Base-by-base conservation (phyloP, 2,888 invertebrate species). In the Euproctis similis region DNA sequence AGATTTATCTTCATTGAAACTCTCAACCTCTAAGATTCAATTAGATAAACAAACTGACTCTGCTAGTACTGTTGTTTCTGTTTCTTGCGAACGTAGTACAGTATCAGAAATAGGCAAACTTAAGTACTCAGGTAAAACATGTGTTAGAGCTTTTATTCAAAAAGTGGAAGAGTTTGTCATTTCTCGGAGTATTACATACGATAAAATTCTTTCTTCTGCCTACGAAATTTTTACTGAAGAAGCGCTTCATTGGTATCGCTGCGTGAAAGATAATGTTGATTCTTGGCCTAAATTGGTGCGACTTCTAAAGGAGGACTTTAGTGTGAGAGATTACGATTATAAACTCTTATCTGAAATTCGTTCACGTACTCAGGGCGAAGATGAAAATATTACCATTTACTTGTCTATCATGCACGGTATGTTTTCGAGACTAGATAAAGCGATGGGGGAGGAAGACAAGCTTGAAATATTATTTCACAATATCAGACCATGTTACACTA, bases 401-500 rank as follows among this genome's bases (percentile, higher is more conserved):
- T 1, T 20, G 1, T 4, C 27, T 8, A 26, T 13, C 5, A 26
- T 26, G 8, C 10, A 18, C 3, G 26, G 26, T 8, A 8, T 27
- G 7, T 20, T 27, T 13, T 20, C 20, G 1, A 8, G 20, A 5
- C 20, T 27, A 1, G 8, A 8, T 7, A 5, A 1, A 14, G 13
- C 9, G 2, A 5, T 27, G 2, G 2, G 8, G 7, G 21, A 27
- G 8, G 14, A 27, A 11, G 28, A 28, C 1, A 20, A 22, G 12
- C 16, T 28, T 0, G 22, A 28, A 16, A 28, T 22, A 5, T 11
- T 21, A 2, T n/a, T 22, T n/a, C n/a, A 28, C 11, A 28, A 28
- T n/a, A 28, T 22, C n/a, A 3, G 27, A 1, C 27, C 22, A 0
- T 28, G 27, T n/a, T 28, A 28, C 4, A n/a, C 27, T 1, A 20